Evolutionary conservation across 2,888 invertebrate species (phyloP).

Genomic region (Acronicta alni): DNA sequence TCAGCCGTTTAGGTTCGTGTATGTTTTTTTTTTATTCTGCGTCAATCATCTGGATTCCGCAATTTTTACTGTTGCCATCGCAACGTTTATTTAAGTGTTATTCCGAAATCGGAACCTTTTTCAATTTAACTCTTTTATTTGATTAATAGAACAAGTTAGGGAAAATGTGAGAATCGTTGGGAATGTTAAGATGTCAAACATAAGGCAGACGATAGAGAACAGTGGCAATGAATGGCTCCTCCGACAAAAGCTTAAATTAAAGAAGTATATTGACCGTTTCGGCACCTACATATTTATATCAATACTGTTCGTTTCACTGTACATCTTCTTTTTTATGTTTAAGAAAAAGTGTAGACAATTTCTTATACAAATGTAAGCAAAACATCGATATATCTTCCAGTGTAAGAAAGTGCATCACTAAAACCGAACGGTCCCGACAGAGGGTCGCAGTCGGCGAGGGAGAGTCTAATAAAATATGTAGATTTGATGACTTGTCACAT

Average conservation of each 20-base stretch:
- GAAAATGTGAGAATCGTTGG: too few relatives aligned
- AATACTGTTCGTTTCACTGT: too few relatives aligned
- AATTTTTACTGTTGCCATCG: not conserved
- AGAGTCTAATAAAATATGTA: conserved; percentile 89
- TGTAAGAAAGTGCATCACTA: conserved; percentile 68
- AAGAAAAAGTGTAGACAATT: not conserved
- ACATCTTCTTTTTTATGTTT: too few relatives aligned
- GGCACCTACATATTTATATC: too few relatives aligned
- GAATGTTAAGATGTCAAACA: too few relatives aligned
- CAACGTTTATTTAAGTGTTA: too few relatives aligned
- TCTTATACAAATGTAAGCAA: conserved; percentile 1
- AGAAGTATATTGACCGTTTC: too few relatives aligned
- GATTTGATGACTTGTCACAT: conserved; percentile 90
- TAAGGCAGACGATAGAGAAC: too few relatives aligned
- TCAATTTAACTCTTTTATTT: not conserved
- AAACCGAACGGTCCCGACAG: conserved; percentile 72
- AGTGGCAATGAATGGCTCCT: too few relatives aligned
- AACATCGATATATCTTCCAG: conserved; percentile 68
- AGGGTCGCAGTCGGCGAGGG: conserved; percentile 83
- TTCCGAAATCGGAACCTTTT: not conserved
- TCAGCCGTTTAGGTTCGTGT: conserved; percentile 25
- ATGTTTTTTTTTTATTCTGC: conserved; percentile 19
- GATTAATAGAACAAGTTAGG: too few relatives aligned
- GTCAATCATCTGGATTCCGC: conserved; percentile 13
- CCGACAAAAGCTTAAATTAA: too few relatives aligned